Percentiles rank a stretch among this genome's conserved stretches.
Conservation (phyloP, 2,113 vertebrate genomes). For the Rousettus leschenaultii region DNA sequence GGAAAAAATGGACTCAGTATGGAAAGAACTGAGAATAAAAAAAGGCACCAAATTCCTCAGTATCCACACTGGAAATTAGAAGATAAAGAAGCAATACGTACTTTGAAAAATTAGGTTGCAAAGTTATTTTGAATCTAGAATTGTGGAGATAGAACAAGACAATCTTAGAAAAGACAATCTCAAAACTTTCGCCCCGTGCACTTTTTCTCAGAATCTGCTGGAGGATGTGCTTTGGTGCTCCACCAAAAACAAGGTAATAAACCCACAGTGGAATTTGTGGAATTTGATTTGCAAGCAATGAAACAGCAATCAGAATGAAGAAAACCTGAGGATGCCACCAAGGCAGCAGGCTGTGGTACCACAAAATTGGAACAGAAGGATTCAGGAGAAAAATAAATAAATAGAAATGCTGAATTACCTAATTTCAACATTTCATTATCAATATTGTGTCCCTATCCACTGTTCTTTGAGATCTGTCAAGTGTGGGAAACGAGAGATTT, state of each 20-base stretch:
- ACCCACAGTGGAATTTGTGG: not conserved
- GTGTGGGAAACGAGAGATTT: not conserved
- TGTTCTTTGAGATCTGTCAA: not conserved
- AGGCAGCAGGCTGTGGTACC: not conserved
- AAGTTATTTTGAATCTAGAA: not conserved
- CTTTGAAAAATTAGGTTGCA: not conserved
- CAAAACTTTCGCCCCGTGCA: not conserved
- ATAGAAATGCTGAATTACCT: not conserved
- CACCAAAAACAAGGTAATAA: not conserved
- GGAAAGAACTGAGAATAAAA: not conserved
- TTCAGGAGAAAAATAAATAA: not conserved
- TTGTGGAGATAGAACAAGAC: not conserved
- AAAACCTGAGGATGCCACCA: not conserved
- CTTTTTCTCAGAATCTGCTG: not conserved
- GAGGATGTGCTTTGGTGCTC: not conserved
- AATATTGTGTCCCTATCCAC: not conserved
- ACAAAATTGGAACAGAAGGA: not conserved
- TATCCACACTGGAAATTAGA: not conserved
- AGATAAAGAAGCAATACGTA: not conserved
- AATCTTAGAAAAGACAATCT: not conserved
- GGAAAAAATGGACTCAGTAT: not conserved
- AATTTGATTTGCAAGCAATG: not conserved
- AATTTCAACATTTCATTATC: not conserved
- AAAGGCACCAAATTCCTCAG: not conserved
- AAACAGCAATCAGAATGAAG: not conserved